Base-by-base conservation (phyloP, 2,888 invertebrate species). In the Mycalesis mineus region DNA sequence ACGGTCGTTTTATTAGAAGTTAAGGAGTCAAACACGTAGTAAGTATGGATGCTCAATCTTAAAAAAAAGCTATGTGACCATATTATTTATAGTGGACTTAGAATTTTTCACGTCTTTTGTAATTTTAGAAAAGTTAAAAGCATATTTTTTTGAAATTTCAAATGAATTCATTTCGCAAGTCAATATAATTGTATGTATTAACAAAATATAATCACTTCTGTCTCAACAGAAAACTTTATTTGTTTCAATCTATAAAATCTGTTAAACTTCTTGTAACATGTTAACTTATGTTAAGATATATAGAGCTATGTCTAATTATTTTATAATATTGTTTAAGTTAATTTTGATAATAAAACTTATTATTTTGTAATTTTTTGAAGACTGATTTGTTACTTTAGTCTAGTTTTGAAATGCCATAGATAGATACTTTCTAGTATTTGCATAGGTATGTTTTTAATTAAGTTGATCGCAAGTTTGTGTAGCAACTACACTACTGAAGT, bases 341-440 rank as follows among this genome's bases (percentile, higher is more conserved):
- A 75, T 70, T 70, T 62, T 68, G 60, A 64, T 66, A 67, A 64
- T 64, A 65, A 72, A 80, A 78, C 77, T 79, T 82, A 80, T 85
- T 82, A 79, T 65, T 83, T 86, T 74, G 72, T 87, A 85, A 81
- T 85, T 81, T 65, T 81, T 84, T 76, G 79, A 90, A 90, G 90
- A 90, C 90, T 90, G 90, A 90, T 89, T 88, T 84, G 86, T 88
- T 89, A 88, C 80, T 87, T 77, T 88, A 88, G 88, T 89, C 88
- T 89, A 89, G 88, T 89, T 88, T 82, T 84, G 84, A 80, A 87
- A 88, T 88, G 89, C 89, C 89, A 89, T 89, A 88, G 88, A 89
- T 89, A 88, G 87, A 88, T 85, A 83, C 80, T 79, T 75, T 70
- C 71, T 80, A 78, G 72, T 75, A 75, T 80, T 81, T 73, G 74